Evolutionary conservation across 2,797 vertebrate species (phyloP), one percentile per base, ranked within the genome.

Genomic region (Girardinus metallicus): DNA sequence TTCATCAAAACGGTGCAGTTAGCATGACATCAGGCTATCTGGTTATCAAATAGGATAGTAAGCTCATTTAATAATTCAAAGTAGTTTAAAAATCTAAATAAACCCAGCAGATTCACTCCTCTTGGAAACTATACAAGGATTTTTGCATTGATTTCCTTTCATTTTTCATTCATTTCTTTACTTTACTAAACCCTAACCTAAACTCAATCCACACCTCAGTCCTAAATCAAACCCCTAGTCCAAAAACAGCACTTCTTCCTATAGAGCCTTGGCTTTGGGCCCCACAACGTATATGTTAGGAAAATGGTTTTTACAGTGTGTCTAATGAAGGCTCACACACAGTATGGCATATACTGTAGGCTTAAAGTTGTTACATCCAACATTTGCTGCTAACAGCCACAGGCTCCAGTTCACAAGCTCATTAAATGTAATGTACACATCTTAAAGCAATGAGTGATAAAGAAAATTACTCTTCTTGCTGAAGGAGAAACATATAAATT

Each of bases 391-490:
- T 75, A 84, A 83, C 49, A 74, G 55, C 83, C 71, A 2, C 13
- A 0, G 51, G 84, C 80, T 72, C 21, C 23, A 78, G 77, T 75
- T 39, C 41, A 71, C 26, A 8, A 75, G 44, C 82, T 83, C 79
- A 86, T 85, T 86, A 83, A 75, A 77, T 34, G 43, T 31, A 77
- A 15, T 85, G 71, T 85, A 85, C 78, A 82, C 73, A 74, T 77
- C 80, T 78, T 57, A 81, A 74, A 80, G 74, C 78, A 75, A 75
- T 82, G 55, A 82, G 31, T 64, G 62, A 39, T 68, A 39, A 80
- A 82, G 23, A 64, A 75, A 73, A 43, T 84, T 77, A 75, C 55
- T 81, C 46, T 75, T 85, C 49, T 75, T 34, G 41, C 47, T 44
- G 29, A 75, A 13, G 3, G 60, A 46, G 5, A 71, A 46, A 74